These are phyloP conservation scores for Parapsyche elsis DNA, from an alignment of 1,140 invertebrate genomes.

Conservation along the genomic window DNA sequence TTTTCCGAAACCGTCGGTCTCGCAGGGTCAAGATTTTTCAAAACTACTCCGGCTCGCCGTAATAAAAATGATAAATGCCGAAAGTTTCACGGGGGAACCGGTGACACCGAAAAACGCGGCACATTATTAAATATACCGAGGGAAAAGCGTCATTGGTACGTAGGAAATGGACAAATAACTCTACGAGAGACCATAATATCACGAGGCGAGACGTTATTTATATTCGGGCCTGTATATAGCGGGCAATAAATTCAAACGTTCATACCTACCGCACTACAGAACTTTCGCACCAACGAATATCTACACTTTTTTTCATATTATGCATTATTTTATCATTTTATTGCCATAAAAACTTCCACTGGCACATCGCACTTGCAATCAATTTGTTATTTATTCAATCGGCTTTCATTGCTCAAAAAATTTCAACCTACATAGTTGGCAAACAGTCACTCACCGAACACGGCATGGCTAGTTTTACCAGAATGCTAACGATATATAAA, in stretches of 20 bases:
- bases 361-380: no score
- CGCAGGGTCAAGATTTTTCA: neutral
- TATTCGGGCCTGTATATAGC: constrained; percentile 35
- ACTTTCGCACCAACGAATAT: neutral
- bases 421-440: no score
- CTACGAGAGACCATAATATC: constrained; percentile 27
- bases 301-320: neutral
- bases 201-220: constrained; percentile 14
- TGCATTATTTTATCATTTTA: neutral
- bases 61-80: constrained; percentile 47
- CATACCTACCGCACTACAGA: neutral
- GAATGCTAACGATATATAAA: no score
- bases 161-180: constrained; percentile 45
- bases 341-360: no score
- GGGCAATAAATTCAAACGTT: constrained; percentile 31
- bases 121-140: constrained; percentile 41
- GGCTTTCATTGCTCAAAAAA: no score
- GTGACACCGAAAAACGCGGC: constrained; percentile 31
- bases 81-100: constrained; percentile 37
- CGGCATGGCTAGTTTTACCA: no score
- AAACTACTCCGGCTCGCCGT: neutral
- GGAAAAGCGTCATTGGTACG: constrained; percentile 25
- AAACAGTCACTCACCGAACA: no score
- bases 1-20: neutral
- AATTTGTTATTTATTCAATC: no score